Base-by-base conservation (phyloP, 2,888 invertebrate genomes). In the Leptinotarsa peninsularis region DNA sequence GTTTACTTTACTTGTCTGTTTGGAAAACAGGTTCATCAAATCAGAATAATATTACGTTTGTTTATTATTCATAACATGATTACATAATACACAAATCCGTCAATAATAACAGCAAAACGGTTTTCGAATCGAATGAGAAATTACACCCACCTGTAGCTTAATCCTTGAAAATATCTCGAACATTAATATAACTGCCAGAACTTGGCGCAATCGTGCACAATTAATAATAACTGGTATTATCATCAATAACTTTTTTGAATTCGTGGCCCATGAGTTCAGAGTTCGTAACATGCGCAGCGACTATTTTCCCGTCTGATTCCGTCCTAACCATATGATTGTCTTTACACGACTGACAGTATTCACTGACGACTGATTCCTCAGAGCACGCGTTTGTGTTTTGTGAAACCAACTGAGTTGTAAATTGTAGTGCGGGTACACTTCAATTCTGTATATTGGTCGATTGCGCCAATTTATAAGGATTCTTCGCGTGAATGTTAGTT, bases 211-310 rank as follows among this genome's bases (percentile, higher is more conserved):
- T 63, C 18, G 3, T 4, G 3, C 13, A 23, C 60, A 23, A 60
- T 60, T 60, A 23, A 5, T 15, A 21, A 60, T 27, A 60, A 60
- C 60, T 13, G 10, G 54, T 54, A 54, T 18, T 54, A 54, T 3
- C 7, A 60, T 21, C 60, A 17, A 21, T 60, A 15, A 60, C 18
- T 33, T 43, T 4, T 43, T 33, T 43, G 7, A 33, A 33, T 43
- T 63, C 63, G 33, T 33, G 27, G 15, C 10, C 23, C 5, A 7
- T 23, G 21, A 63, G 10, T 63, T 43, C 43, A 10, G 33, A 63
- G 13, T 43, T 63, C 43, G 43, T 63, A n/a, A n/a, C 63, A 33
- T 63, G 63, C 63, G 63, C 63, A 63, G 18, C 7, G 63, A 63
- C 27, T 63, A 33, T 58, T 58, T 17, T 15, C 63, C 27, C 63